These are phyloP conservation scores for Ceratina calcarata DNA, from an alignment of 1,140 invertebrate species.

Conservation along the genomic window DNA sequence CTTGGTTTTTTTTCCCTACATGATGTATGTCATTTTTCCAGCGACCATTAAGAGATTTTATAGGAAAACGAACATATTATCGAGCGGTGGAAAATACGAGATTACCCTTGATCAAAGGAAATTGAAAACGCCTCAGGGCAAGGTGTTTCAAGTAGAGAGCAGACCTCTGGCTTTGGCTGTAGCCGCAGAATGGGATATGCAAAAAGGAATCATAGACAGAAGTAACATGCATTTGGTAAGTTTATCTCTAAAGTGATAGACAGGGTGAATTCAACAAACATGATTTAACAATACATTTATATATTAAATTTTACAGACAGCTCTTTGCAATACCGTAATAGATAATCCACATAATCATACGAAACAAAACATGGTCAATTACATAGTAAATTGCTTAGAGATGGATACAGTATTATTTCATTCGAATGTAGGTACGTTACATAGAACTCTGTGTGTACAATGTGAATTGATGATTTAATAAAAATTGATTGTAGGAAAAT, in stretches of 20 bases:
- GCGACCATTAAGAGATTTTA: constrained; percentile 86
- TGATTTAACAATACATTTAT: background rate
- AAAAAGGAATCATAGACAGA: constrained; percentile 88
- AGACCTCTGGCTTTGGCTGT: constrained; percentile 95
- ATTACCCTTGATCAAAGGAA: constrained; percentile 91
- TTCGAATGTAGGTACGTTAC: constrained; percentile 83
- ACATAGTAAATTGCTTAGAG: constrained; percentile 90
- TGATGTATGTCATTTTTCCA: constrained; percentile 50
- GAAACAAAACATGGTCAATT: constrained; percentile 88
- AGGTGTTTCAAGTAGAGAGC: constrained; percentile 88
- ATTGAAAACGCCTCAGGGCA: constrained; percentile 92
- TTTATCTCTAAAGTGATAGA: background rate
- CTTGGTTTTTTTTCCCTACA: background rate
- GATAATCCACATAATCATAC: constrained; percentile 94
- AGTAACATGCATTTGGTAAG: constrained; percentile 94
- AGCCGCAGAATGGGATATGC: constrained; percentile 95
- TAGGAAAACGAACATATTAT: constrained; percentile 84
- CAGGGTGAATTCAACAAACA: background rate
- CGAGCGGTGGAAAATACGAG: constrained; percentile 85
- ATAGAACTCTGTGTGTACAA: background rate
- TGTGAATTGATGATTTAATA: constrained; percentile 8
- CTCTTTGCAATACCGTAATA: constrained; percentile 92
- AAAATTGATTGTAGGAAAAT: constrained; percentile 81
- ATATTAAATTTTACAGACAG: constrained; percentile 83
- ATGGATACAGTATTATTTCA: constrained; percentile 93